phyloP scores from a whole-genome alignment of 2,113 vertebrate species.

The Epinephelus lanceolatus region DNA sequence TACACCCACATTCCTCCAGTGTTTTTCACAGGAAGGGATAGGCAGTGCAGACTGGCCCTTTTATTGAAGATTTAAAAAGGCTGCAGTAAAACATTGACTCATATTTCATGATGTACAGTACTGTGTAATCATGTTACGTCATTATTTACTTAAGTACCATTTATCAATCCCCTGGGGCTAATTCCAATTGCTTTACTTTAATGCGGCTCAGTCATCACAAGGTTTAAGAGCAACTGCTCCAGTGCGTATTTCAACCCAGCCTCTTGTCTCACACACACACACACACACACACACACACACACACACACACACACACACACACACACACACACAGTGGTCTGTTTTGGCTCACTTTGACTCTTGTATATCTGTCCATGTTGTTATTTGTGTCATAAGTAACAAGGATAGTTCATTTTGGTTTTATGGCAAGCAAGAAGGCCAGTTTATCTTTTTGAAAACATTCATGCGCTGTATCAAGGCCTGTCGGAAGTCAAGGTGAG shows the following conservation, averaged over 20 bases:
- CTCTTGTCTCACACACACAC: neutral
- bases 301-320: neutral
- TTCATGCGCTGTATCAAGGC: neutral
- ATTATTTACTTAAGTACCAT: slow-evolving; percentile 23
- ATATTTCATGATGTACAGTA: neutral
- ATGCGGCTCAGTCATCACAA: neutral
- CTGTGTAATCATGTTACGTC: slow-evolving; percentile 32
- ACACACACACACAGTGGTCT: neutral
- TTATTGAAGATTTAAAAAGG: neutral
- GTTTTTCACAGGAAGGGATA: slow-evolving; percentile 20
- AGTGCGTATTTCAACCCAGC: neutral
- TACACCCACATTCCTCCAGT: slow-evolving; percentile 71
- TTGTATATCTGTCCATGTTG: neutral
- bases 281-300: neutral
- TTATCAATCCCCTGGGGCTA: slow-evolving; percentile 28
- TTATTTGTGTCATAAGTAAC: neutral
- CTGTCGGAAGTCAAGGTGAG: slow-evolving; percentile 19
- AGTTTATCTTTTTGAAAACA: slow-evolving; percentile 7
- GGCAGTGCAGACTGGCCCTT: slow-evolving; percentile 1
- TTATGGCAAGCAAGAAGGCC: neutral
- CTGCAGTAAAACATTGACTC: slow-evolving; percentile 28
- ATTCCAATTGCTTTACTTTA: slow-evolving; percentile 25
- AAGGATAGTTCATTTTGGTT: too few relatives aligned
- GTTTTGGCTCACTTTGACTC: neutral
- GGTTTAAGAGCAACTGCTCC: slow-evolving; percentile 16